Evolutionary conservation across 2,888 invertebrate species (phyloP), one percentile per base, ranked within the genome.

Genomic region (Hyposoter dolosus): DNA sequence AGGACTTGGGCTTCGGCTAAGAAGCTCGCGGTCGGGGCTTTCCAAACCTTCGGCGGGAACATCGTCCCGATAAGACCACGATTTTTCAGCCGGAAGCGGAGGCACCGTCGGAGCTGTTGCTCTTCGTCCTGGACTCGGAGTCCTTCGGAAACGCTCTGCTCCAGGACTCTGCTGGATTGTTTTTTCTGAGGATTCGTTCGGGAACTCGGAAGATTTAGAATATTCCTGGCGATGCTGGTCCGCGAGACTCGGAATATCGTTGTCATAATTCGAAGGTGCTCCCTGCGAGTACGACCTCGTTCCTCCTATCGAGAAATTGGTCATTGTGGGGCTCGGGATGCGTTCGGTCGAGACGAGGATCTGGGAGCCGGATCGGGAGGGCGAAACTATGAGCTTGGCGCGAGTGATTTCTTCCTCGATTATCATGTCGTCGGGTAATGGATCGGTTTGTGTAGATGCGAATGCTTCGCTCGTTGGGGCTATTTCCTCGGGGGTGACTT

Each of bases 361-460:
- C 71, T 93, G 94, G 0, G 94, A 94, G 0, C 94, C 94, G 0
- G 92, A 91, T 45, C 90, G 89, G 0, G 94, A 93, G 0, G 93
- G 93, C 0, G 93, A 82, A 35, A 94, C 91, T 0, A 94, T 87
- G 9, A 94, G 88, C n/a, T 93, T 94, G 0, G 92, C 94, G 50
- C 93, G 92, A 0, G 93, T 94, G 28, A 94, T 87, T 78, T 94
- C 94, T 65, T 93, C 93, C 80, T 94, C 94, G 79, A 94, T 94
- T 0, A 94, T 89, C 86, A 97, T 96, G 90, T 97, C 97, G 90
- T 97, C 97, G 0, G 97, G 97, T 65, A 98, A 93, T 0, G 98
- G 97, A 94, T 98, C 98, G 0, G 98, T 98, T 94, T 98, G 98
- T 0, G 97, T 97, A 0, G 97, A 97, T 6, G 97, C 96, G 91